Base-by-base conservation (phyloP, 2,888 invertebrate species). In the Ptychoptera albimana region DNA sequence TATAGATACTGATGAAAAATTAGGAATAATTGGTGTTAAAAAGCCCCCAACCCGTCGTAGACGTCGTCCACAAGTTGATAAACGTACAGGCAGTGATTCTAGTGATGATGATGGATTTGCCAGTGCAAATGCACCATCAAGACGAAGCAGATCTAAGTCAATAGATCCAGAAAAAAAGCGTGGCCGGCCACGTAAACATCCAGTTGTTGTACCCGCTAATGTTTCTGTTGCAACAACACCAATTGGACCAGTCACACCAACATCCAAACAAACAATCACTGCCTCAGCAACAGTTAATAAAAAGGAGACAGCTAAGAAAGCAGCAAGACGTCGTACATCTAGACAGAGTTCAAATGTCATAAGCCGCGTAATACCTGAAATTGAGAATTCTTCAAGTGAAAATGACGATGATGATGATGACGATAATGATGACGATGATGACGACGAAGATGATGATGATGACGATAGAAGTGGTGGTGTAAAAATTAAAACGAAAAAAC, bases 181-280 rank as follows among this genome's bases (percentile, higher is more conserved):
- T 50, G 55, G 65, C 16, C 59, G 66, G 43, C 70, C 67, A 13
- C 58, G 68, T n/a, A 70, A 70, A 50, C 57, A 55, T 12, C 60
- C 64, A 48, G 52, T 54, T 8, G 49, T 45, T 46, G 48, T 47
- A 23, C 46, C 49, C 13, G 51, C 50, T 23, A 49, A 50, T 48
- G 40, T 9, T 8, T 10, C 38, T 5, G 23, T 23, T 23, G 23
- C 7, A 23, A 32, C 9, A 11, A 11, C n/a, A 32, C 32, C 32
- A n/a, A 11, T 40, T 10, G 13, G 11, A 14, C 31, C 32, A 13
- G 16, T 16, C 12, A 12, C 16, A 12, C 14, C 35, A 35, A 30
- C 38, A 7, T 14, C 16, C n/a, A 37, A 30, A 31, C 7, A 23
- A 11, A 39, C 14, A 12, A 39, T 7, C 4, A 29, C 35, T 5